Evolutionary conservation across 2,888 invertebrate species (phyloP), one percentile per base, ranked within the genome.

Genomic region (Parapristionchus giblindavisi): DNA sequence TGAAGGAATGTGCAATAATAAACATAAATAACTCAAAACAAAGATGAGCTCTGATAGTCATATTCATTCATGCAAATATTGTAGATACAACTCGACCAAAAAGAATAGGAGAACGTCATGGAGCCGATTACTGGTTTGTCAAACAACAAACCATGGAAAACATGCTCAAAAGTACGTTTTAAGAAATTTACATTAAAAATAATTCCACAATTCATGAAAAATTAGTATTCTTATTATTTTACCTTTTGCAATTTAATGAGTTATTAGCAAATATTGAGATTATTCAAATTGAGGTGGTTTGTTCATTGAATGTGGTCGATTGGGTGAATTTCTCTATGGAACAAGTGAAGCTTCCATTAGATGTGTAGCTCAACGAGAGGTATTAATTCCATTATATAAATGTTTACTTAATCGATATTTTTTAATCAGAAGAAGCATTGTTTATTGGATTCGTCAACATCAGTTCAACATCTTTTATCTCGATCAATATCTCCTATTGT

Each of bases 41-140:
- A n/a, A 6, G 54, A 43, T 14, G 43, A 43, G 17, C 17, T 14
- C 43, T 14, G 11, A 43, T 14, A 8, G 17, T 14, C 17, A 14
- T 43, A 43, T 43, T 43, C 17, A 43, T 14, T 14, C 21, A 24
- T 24, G 56, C n/a, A 21, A 11, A 17, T 65, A 34, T 36, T 34
- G 1, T 60, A 72, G 72, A 72, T 36, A 72, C 72, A 6, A 72
- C 72, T 36, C 72, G 72, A 2, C 60, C 72, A 21, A 40, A 36
- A 43, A 40, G 72, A 24, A 29, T 60, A 5, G 3, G 32, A 14
- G 72, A 72, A 51, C 29, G 32, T n/a, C 32, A 72, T 60, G 72
- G 72, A 32, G 34, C 34, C n/a, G 60, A 72, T 17, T 72, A 72
- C 48, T 72, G 72, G 72, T 72, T 72, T 51, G 72, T 72, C 48